Conservation (phyloP, 1,140 invertebrate species). For the Polypedilum pembai region DNA sequence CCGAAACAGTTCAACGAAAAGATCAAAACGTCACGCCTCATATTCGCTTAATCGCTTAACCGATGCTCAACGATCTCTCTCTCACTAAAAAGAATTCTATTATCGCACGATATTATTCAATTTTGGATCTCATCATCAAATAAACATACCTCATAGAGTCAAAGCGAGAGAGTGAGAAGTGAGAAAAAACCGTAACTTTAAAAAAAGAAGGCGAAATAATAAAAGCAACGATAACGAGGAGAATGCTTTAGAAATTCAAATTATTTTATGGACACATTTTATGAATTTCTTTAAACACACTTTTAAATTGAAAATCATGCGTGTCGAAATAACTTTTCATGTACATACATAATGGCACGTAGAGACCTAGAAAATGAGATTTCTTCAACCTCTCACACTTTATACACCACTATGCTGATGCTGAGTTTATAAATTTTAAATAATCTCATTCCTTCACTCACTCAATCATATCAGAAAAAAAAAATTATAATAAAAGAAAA, state of each 20-base stretch:
- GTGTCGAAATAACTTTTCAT: conserved; percentile 27
- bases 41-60: not conserved
- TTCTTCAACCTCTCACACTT: conserved; percentile 1
- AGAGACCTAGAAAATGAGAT: conserved; percentile 10
- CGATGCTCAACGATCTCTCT: not conserved
- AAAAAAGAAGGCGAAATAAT: not conserved
- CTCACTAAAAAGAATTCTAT: not conserved
- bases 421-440: not conserved
- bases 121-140: not conserved
- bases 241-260: conserved; percentile 13
- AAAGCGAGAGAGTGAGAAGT: not conserved
- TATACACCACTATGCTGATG: not conserved
- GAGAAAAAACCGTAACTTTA: not conserved
- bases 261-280: conserved; percentile 19
- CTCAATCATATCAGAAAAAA: not conserved
- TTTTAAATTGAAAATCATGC: conserved; percentile 27
- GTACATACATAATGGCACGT: conserved; percentile 24
- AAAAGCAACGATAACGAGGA: conserved; percentile 3
- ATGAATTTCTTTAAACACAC: conserved; percentile 19
- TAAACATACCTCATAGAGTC: not conserved
- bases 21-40: conserved; percentile 16
- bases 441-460: not conserved
- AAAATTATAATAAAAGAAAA: no score
- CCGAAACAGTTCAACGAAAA: not conserved
- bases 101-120: conserved; percentile 17